Evolutionary conservation across 2,797 vertebrate species (phyloP).

Genomic region (Kryptolebias ocellatus): DNA sequence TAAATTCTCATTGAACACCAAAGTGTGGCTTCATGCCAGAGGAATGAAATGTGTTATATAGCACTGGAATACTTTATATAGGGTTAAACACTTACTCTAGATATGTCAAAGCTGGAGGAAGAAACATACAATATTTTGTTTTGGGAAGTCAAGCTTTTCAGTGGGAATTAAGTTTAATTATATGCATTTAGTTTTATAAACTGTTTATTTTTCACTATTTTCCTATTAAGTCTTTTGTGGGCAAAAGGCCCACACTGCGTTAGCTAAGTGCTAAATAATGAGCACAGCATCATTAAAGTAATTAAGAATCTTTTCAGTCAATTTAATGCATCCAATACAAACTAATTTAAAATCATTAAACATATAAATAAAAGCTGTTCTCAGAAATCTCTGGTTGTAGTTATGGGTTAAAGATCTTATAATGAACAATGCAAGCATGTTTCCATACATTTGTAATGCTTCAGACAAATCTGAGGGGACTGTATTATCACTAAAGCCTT

Average conservation of each 20-base stretch:
- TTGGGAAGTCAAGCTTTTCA: constrained; percentile 2
- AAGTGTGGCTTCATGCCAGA: constrained; percentile 1
- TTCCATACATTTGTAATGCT: neutral
- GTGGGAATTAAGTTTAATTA: constrained; percentile 5
- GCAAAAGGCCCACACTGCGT: no score
- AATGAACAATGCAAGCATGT: neutral
- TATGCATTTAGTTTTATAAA: neutral
- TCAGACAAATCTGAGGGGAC: no score
- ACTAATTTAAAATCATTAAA: constrained; percentile 9
- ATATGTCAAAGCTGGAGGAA: neutral
- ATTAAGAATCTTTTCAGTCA: no score
- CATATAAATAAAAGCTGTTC: neutral
- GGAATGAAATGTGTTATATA: no score
- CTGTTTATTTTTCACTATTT: neutral
- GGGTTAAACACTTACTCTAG: no score
- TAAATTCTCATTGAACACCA: constrained; percentile 2
- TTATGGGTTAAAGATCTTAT: neutral
- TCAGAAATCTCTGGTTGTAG: neutral
- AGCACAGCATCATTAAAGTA: no score
- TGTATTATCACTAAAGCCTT: no score
- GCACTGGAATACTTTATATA: no score
- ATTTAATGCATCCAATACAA: no score
- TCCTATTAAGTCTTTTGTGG: no score
- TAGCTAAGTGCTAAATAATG: no score
- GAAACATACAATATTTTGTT: neutral